Evolutionary conservation across 1,140 invertebrate species (phyloP), one percentile per base, ranked within the genome.

Genomic region (Zaprionus gabonicus): DNA sequence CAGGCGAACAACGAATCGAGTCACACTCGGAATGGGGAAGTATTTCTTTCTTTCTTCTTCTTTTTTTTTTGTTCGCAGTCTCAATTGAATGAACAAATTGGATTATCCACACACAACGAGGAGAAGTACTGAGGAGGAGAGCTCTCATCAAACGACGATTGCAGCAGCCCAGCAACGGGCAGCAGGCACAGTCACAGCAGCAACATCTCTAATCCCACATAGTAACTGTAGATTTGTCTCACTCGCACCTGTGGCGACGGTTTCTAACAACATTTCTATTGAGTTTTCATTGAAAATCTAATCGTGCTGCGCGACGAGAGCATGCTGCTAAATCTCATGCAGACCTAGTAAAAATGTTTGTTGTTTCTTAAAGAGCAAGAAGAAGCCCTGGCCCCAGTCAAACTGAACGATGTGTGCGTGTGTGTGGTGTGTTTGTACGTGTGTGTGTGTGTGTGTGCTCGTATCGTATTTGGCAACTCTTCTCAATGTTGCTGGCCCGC

Each of bases 291-390:
- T 81, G 87, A 81, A 91, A 91, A 91, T 91, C 87, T 91, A 91
- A 91, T 91, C 83, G 81, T 67, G 70, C 67, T 59, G 59, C 69
- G 28, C 69, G 70, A 56, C 20, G 12, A 58, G 60, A 70, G 72
- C 73, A 80, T 75, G 85, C 81, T 90, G 86, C 87, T 91, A 84
- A 78, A 81, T 79, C 79, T 91, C 73, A 87, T 91, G 87, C 71
- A 83, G 73, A 88, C 87, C 87, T 91, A 88, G 87, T 91, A 91
- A 76, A 91, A 91, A 91, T 91, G 87, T 91, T 91, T 91, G 87
- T 91, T 91, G 88, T 86, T 83, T 91, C 82, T 91, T 91, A 91
- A 91, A 91, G 87, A 91, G 80, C 80, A 91, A 91, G 85, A 90
- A 90, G 85, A 90, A 90, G 86, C 82, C 81, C 86, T 86, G 64